Evolutionary conservation across 1,140 invertebrate genomes (phyloP).

Genomic region (Chironomus tepperi): DNA sequence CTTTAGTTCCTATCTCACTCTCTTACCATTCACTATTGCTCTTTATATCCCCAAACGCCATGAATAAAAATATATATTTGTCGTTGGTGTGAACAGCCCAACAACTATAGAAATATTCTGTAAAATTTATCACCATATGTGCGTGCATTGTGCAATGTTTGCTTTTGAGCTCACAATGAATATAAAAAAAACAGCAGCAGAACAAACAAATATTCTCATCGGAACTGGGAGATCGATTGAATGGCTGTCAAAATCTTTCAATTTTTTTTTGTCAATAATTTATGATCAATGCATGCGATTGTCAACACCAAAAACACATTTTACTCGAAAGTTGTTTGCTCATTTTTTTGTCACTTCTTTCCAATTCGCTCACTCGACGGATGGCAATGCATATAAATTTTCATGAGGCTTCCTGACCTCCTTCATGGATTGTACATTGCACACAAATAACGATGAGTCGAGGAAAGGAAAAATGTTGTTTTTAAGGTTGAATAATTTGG

Average conservation of each 20-base stretch:
- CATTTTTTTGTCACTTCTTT: too few relatives aligned
- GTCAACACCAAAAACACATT: neutral
- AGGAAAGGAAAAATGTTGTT: too few relatives aligned
- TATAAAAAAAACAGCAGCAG: neutral
- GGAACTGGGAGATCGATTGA: neutral
- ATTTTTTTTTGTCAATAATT: neutral
- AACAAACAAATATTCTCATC: neutral
- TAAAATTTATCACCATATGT: constrained; percentile 9
- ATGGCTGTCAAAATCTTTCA: constrained; percentile 8
- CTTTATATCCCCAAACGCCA: neutral
- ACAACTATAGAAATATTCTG: neutral
- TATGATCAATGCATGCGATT: constrained; percentile 7
- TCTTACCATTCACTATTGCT: neutral
- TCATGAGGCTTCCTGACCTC: neutral
- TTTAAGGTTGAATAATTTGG: too few relatives aligned
- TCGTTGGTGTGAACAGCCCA: neutral
- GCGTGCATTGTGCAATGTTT: neutral
- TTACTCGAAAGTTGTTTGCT: too few relatives aligned
- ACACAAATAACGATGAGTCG: neutral
- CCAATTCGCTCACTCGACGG: neutral
- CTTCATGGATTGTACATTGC: neutral
- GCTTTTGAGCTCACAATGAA: neutral
- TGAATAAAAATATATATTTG: neutral
- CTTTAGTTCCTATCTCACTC: neutral
- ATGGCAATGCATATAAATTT: constrained; percentile 3